Base-by-base conservation (phyloP, 1,140 invertebrate species). In the Musca vetustissima region DNA sequence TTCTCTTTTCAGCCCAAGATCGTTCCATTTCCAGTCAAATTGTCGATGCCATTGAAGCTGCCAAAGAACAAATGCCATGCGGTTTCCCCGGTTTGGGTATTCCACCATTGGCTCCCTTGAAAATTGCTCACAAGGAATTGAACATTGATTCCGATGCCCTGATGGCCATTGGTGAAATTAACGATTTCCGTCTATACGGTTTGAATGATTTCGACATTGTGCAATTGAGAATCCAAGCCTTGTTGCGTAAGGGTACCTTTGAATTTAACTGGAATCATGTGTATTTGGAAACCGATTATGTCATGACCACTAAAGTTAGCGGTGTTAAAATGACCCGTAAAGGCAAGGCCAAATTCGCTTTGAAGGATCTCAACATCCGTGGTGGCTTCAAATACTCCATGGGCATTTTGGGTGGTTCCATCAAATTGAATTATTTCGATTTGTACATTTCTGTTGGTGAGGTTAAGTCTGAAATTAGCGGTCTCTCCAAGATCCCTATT, bases 391-490 rank as follows among this genome's bases (percentile, higher is more conserved):
- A 65, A 61, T 81, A 81, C 55, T 73, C 71, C 4, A 70, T 73
- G 0, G 73, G 73, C 2, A 0, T 74, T 0, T 36, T 77, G 19
- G 64, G 73, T 9, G 32, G 57, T 3, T 48, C 70, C 6, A 7
- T 81, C 8, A 67, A 48, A 14, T 67, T 81, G 4, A 81, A 74
- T 69, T 66, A 72, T 17, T 49, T 81, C 15, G 43, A 73, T 9
- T 19, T 78, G 0, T 71, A 73, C n/a, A 50, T 73, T 3, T 64
- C 28, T 8, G 70, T 76, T 19, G 79, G 73, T 50, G 75, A 79
- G 22, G 79, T 79, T 6, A 68, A 69, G 1, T 81, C 79, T 1
- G 59, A 79, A 49, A 74, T 81, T 69, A 79, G 78, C 48, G 79
- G 76, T 72, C 70, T 81, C 7, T 77, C 76, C 21, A 75, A 76